Evolutionary conservation across 1,140 invertebrate genomes (phyloP), one percentile per base, ranked within the genome.

Genomic region (Drosophila biarmipes): DNA sequence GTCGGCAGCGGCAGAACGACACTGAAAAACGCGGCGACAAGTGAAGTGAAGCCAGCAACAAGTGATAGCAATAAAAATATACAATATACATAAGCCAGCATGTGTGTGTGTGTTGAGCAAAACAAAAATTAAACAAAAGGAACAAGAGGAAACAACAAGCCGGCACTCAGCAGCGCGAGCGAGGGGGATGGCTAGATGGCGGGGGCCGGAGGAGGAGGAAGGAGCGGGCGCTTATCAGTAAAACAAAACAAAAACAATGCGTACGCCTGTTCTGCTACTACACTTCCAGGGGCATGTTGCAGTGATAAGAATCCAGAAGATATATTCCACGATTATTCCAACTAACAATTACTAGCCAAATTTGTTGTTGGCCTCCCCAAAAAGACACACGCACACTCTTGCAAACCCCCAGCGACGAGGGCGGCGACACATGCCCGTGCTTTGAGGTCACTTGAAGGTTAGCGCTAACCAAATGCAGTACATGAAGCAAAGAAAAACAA

Each of bases 361-460:
- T 10, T 37, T 45, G 54, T 62, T 34, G 34, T 73, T 62, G 68
- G 68, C n/a, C 40, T 24, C 55, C 54, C 66, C 69, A 37, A 31
- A 64, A 54, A 45, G 7, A 54, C 7, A 56, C 11, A 34, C 19
- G 56, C 51, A 53, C 40, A 45, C 17, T 38, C 49, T 37, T 17
- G 53, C 21, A 29, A 73, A 35, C 68, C 49, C 54, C 62, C 31
- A 24, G n/a, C 40, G 14, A 15, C 17, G 56, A 29, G 53, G 37
- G 31, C 62, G 46, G 31, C 62, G 46, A 72, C 66, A 77, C 66
- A 52, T 58, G 69, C 55, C 49, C 34, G 40, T 53, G 55, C 58
- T 51, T 71, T 21, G 59, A 75, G 84, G 84, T 89, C 84, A 89
- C 56, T 80, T 89, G 84, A 89, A 89, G 84, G 84, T 89, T 90